Evolutionary conservation across 2,888 invertebrate species (phyloP).

Genomic region (Lasioglossum lativentre): DNA sequence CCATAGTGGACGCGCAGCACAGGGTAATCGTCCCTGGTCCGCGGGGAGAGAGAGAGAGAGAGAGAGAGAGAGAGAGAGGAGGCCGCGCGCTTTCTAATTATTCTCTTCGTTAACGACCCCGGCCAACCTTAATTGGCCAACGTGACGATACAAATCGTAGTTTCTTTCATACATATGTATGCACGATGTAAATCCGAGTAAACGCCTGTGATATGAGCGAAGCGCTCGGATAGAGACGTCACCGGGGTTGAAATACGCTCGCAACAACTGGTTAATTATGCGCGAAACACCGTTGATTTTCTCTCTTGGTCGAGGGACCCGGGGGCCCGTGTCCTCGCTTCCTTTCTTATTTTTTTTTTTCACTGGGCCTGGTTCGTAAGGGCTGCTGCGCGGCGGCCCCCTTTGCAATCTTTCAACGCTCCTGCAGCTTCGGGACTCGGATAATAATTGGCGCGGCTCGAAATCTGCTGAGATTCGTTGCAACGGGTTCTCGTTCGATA

Average conservation of each 20-base stretch:
- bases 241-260: conserved; percentile 32
- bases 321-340: not conserved
- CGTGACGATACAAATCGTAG: conserved; percentile 66
- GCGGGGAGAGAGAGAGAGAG: too few relatives aligned
- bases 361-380: not conserved
- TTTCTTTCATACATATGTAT: conserved; percentile 60
- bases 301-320: not conserved
- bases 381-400: not conserved
- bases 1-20: conserved; percentile 16
- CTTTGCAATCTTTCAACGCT: not conserved
- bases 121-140: conserved; percentile 71
- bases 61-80: too few relatives aligned
- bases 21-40: conserved; percentile 19
- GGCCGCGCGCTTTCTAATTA: conserved; percentile 68
- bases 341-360: too few relatives aligned
- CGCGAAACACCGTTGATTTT: conserved; percentile 39
- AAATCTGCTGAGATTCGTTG: not conserved
- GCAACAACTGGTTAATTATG: conserved; percentile 56
- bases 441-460: not conserved
- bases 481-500: not conserved
- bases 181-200: conserved; percentile 59
- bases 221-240: conserved; percentile 52
- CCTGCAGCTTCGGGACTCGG: not conserved
- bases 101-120: conserved; percentile 74
- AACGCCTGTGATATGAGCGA: conserved; percentile 54